phyloP scores from a whole-genome alignment of 2,113 vertebrate species.

The Uria aalge region DNA sequence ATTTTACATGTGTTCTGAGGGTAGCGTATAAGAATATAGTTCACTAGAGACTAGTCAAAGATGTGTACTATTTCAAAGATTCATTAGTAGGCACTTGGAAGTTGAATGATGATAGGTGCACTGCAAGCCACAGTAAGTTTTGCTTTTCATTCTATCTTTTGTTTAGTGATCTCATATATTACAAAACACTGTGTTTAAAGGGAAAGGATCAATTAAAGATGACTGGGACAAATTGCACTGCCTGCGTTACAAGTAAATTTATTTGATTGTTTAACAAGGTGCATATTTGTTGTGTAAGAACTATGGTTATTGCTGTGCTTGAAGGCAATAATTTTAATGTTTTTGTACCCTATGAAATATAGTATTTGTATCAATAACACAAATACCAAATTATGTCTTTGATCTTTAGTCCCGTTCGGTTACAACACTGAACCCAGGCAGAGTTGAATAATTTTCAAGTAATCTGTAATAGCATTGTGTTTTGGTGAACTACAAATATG shows the following conservation, averaged over 20 bases:
- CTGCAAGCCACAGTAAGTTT: background rate
- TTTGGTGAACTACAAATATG: background rate
- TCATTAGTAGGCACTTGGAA: constrained; percentile 22
- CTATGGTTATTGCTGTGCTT: background rate
- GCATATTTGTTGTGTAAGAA: background rate
- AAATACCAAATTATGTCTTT: background rate
- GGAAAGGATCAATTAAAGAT: background rate
- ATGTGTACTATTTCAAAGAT: constrained; percentile 12
- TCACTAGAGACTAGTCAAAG: constrained; percentile 41
- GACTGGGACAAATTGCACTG: background rate
- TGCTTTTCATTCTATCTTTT: background rate
- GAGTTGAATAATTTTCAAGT: background rate
- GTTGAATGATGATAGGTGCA: background rate
- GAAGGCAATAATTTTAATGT: background rate
- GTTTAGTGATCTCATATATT: background rate
- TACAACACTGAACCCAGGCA: background rate
- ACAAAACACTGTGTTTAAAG: background rate
- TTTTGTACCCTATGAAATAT: background rate
- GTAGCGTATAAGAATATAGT: background rate
- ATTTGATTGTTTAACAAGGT: background rate
- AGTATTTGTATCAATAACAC: background rate
- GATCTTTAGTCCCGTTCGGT: background rate
- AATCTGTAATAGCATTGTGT: background rate
- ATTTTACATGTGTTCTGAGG: constrained; percentile 8
- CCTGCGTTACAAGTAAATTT: background rate